Evolutionary conservation across 1,140 invertebrate species (phyloP), one percentile per base, ranked within the genome.

Genomic region (Campoletis sonorensis): DNA sequence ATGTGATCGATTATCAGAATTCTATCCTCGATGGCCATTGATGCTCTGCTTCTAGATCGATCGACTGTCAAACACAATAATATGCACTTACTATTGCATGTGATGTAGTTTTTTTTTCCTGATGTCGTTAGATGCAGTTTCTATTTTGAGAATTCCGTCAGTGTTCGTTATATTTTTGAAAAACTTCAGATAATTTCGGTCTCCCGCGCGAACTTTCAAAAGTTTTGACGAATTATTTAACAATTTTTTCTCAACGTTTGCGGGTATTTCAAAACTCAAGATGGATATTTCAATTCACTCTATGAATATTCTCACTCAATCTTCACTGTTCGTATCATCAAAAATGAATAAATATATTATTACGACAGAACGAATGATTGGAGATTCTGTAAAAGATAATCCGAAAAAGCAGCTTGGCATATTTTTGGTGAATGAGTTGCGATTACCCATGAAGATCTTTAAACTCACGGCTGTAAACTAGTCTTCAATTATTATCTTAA

Each of bases 401-500:
- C 5, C 40, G 23, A 27, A 26, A 26, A 23, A 64, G 23, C 16
- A 1, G n/a, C 27, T 4, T 26, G n/a, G n/a, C n/a, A 26, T n/a
- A 10, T 64, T 27, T 26, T 64, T 2, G 67, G 30, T 33, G 67
- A 13, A 70, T 33, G 27, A 70, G 16, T 70, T 33, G 27, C 30
- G 67, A 33, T 70, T 33, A 70, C 18, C 67, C 67, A 70, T 30
- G 13, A 70, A 33, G 54, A 27, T 33, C 76, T 79, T 79, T 37
- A 64, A 79, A 49, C 33, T 68, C 45, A 30, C 40, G 18, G 79
- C 16, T 67, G 68, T 68, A 79, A 68, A 68, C 71, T 68, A 27
- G 33, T 79, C 67, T 67, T 37, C 30, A 70, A 70, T 70, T 70
- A 70, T 70, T 33, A 70, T 70, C 30, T 33, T 70, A 70, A 70